phyloP scores from a whole-genome alignment of 2,113 vertebrate genomes.

The Malurus cyaneus region DNA sequence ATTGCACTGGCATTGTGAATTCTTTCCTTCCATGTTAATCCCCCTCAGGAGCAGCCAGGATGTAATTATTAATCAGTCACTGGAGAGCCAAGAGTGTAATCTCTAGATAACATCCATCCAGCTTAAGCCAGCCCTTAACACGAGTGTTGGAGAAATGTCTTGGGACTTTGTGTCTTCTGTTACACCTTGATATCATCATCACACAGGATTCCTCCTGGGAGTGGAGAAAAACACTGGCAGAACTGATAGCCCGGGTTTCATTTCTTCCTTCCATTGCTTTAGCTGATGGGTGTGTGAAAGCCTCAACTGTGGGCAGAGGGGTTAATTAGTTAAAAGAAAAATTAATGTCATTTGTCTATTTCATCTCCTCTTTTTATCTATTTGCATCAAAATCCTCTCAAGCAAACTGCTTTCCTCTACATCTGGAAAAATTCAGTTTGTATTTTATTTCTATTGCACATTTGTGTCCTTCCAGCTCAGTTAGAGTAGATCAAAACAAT shows the following conservation, averaged over 20 bases:
- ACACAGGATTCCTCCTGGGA: not conserved
- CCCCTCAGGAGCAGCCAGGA: not conserved
- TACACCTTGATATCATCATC: not conserved
- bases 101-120: not conserved
- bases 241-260: not conserved
- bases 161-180: not conserved
- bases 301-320: not conserved
- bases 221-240: not conserved
- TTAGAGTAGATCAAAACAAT: conserved; percentile 19
- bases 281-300: not conserved
- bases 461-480: not conserved
- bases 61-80: not conserved
- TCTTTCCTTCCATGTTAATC: not conserved
- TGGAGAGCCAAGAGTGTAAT: not conserved
- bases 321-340: not conserved
- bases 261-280: not conserved
- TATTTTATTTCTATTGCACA: not conserved
- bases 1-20: not conserved
- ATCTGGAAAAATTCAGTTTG: not conserved
- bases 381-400: not conserved
- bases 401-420: not conserved
- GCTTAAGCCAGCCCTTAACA: not conserved
- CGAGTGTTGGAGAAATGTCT: not conserved
- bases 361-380: not conserved
- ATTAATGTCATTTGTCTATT: not conserved